Percentiles rank a stretch among this genome's conserved stretches.
Evolutionary conservation across 2,797 vertebrate species (phyloP).

Genomic region (Muraenolepis orangiensis): DNA sequence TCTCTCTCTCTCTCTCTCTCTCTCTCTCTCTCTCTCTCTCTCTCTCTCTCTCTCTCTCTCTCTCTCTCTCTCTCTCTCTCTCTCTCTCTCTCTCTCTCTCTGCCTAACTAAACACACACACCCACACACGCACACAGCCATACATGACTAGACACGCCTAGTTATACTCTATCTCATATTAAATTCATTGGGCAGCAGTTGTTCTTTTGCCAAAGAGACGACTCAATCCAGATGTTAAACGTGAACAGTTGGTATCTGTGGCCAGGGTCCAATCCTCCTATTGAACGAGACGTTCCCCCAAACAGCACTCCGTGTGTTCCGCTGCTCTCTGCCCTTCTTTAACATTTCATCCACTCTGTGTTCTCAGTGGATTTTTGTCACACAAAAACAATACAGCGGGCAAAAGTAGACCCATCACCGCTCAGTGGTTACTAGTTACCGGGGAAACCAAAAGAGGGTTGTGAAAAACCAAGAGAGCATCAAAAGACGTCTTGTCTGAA

Average conservation of each 20-base stretch:
- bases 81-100: constrained; percentile 3
- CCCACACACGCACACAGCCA: neutral
- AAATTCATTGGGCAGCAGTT: neutral
- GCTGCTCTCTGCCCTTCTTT: neutral
- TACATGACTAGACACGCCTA: neutral
- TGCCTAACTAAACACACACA: neutral
- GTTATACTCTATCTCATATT: neutral
- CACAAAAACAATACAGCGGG: neutral
- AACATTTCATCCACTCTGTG: neutral
- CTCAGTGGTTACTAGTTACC: constrained; percentile 10
- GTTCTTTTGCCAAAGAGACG: neutral
- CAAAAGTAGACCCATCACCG: neutral
- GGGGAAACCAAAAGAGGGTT: constrained; percentile 23
- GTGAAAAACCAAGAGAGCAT: constrained; percentile 33
- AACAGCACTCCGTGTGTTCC: neutral
- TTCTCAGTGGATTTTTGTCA: neutral
- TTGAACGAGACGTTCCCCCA: neutral
- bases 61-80: constrained; percentile 15
- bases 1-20: neutral
- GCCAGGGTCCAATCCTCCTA: neutral
- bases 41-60: neutral
- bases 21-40: constrained; percentile 7
- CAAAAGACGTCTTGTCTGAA: constrained; percentile 49
- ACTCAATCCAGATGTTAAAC: neutral
- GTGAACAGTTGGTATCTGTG: neutral